Evolutionary conservation across 2,888 invertebrate species (phyloP).

Genomic region (Dynastes hyllus): DNA sequence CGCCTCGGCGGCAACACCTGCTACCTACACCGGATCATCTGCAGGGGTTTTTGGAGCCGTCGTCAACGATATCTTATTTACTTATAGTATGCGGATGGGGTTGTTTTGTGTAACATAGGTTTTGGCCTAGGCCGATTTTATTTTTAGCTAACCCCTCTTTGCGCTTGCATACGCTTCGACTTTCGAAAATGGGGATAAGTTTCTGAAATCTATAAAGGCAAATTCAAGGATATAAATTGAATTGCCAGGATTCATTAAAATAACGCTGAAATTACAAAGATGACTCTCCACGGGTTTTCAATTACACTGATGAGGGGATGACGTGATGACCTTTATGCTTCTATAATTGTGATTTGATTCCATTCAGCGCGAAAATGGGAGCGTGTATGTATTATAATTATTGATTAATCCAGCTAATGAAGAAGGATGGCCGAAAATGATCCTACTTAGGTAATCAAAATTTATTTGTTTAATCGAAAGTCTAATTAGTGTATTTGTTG

Average conservation of each 20-base stretch:
- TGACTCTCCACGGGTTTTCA: constrained; percentile 35
- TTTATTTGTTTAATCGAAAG: too few species aligned
- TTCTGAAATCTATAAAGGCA: constrained; percentile 22
- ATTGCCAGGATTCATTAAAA: constrained; percentile 45
- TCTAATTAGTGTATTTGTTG: too few species aligned
- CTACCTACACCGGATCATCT: constrained; percentile 55
- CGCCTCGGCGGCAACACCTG: constrained; percentile 58
- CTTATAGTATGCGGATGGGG: constrained; percentile 22
- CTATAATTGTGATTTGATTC: constrained; percentile 33
- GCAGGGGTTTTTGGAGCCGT: constrained; percentile 54
- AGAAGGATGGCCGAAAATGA: background rate
- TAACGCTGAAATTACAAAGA: constrained; percentile 44
- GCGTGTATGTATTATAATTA: background rate
- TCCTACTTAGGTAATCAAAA: too few species aligned
- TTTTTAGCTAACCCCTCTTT: constrained; percentile 32
- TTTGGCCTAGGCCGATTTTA: background rate
- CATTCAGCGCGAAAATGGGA: background rate
- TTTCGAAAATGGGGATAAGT: constrained; percentile 26
- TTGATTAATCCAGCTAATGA: background rate
- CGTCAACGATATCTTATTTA: constrained; percentile 33
- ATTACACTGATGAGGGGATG: constrained; percentile 44
- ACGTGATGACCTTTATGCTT: constrained; percentile 27
- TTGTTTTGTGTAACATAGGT: background rate
- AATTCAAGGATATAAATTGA: constrained; percentile 39
- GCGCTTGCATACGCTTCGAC: background rate